A percentile compares a stretch with the other conserved stretches of the same genome.
Evolutionary conservation across 2,888 invertebrate species (phyloP).

Genomic region (Loripinus fragilis): DNA sequence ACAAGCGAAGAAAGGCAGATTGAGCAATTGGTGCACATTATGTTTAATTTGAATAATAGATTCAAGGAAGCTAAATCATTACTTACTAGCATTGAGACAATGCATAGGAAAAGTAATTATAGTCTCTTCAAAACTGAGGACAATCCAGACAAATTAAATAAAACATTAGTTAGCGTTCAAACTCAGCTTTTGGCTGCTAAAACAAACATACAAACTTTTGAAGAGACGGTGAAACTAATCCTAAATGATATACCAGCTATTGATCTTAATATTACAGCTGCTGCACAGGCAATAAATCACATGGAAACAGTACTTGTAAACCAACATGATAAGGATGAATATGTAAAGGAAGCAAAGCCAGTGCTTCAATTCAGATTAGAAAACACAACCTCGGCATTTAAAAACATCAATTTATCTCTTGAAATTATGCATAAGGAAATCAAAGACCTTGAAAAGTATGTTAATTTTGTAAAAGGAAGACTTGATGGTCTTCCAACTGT

Average conservation of each 20-base stretch:
- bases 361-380: constrained; percentile 33
- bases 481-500: constrained; percentile 39
- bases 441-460: constrained; percentile 22
- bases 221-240: constrained; percentile 16
- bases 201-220: not conserved
- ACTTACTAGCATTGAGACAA: not conserved
- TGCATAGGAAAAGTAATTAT: not conserved
- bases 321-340: constrained; percentile 38
- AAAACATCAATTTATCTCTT: constrained; percentile 47
- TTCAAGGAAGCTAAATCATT: not conserved
- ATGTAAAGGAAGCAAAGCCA: constrained; percentile 31
- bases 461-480: constrained; percentile 36
- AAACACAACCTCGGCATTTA: constrained; percentile 35
- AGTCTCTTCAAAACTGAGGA: not conserved
- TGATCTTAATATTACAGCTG: constrained; percentile 2
- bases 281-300: not conserved
- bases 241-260: constrained; percentile 32
- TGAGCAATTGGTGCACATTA: not conserved
- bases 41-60: not conserved
- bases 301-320: constrained; percentile 39
- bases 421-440: constrained; percentile 40
- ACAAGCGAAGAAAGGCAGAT: not conserved
- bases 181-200: not conserved
- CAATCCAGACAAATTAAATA: constrained; percentile 14
- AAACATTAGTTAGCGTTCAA: constrained; percentile 13